Evolutionary conservation across 2,113 vertebrate species (phyloP).

Genomic region (Channa maculata): DNA sequence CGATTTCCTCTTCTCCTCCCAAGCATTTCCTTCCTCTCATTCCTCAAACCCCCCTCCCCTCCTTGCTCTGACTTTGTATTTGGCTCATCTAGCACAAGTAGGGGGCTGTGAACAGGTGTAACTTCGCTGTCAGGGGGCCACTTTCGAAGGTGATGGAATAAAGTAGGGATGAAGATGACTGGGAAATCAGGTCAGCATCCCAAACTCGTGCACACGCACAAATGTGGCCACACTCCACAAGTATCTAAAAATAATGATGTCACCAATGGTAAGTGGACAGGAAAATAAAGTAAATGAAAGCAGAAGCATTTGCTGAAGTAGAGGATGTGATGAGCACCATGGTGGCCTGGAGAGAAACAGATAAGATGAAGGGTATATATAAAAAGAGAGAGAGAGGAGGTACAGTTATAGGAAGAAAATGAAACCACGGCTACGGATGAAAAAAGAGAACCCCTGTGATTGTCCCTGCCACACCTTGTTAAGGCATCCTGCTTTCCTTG

Average conservation of each 20-base stretch:
- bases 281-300: slow-evolving; percentile 65
- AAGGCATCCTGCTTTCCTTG: slow-evolving; percentile 32
- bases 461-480: slow-evolving; percentile 68
- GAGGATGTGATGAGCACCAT: slow-evolving; percentile 46
- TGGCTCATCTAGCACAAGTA: slow-evolving; percentile 14
- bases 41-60: slow-evolving; percentile 1
- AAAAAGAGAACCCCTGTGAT: slow-evolving; percentile 46
- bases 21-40: slow-evolving; percentile 1
- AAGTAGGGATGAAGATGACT: slow-evolving; percentile 54
- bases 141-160: slow-evolving; percentile 43
- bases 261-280: slow-evolving; percentile 45
- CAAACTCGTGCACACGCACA: slow-evolving; percentile 29
- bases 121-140: slow-evolving; percentile 40
- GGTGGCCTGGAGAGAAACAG: slow-evolving; percentile 51
- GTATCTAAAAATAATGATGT: slow-evolving; percentile 64
- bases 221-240: slow-evolving; percentile 37
- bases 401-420: background rate
- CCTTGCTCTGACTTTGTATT: slow-evolving; percentile 15
- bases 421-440: slow-evolving; percentile 23
- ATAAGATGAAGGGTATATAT: slow-evolving; percentile 17
- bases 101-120: slow-evolving; percentile 68
- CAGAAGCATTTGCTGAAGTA: slow-evolving; percentile 52
- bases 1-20: slow-evolving; percentile 9
- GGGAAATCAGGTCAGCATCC: slow-evolving; percentile 70
- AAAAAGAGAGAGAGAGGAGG: slow-evolving; percentile 12